phyloP scores from a whole-genome alignment of 2,797 vertebrate species.

The Coregonus suidteri region DNA sequence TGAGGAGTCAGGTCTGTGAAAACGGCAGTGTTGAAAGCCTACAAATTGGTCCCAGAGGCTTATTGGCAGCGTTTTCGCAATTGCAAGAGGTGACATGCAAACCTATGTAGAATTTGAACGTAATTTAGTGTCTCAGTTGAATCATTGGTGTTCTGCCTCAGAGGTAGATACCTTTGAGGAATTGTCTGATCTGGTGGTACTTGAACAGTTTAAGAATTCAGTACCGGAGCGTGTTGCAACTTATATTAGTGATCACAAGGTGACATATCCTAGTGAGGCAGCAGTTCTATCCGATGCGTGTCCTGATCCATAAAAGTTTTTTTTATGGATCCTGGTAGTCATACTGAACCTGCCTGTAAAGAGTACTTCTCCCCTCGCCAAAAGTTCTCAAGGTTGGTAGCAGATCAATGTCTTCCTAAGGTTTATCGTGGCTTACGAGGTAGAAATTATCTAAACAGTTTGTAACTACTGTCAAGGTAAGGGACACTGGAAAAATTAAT shows the following conservation, averaged over 20 bases:
- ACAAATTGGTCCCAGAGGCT: slow-evolving; percentile 7
- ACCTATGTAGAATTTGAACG: neutral
- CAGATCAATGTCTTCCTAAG: neutral
- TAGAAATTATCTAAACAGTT: neutral
- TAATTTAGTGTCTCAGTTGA: neutral
- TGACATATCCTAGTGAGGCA: neutral
- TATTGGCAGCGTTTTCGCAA: neutral
- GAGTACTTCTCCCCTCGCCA: no score
- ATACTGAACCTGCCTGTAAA: no score
- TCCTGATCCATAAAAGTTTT: neutral
- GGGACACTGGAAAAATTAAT: slow-evolving; percentile 5
- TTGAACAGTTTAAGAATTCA: neutral
- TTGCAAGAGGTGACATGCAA: neutral
- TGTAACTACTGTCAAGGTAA: neutral
- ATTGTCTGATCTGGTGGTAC: neutral
- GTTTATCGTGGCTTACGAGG: neutral
- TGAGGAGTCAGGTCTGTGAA: no score
- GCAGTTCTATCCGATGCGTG: neutral
- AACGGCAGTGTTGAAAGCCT: neutral
- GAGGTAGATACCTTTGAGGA: neutral
- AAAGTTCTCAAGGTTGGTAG: neutral
- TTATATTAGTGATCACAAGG: neutral
- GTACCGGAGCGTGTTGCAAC: neutral
- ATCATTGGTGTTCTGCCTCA: neutral
- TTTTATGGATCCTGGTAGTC: neutral